Conservation (phyloP, 2,113 vertebrate genomes). For the Rynchops niger region DNA sequence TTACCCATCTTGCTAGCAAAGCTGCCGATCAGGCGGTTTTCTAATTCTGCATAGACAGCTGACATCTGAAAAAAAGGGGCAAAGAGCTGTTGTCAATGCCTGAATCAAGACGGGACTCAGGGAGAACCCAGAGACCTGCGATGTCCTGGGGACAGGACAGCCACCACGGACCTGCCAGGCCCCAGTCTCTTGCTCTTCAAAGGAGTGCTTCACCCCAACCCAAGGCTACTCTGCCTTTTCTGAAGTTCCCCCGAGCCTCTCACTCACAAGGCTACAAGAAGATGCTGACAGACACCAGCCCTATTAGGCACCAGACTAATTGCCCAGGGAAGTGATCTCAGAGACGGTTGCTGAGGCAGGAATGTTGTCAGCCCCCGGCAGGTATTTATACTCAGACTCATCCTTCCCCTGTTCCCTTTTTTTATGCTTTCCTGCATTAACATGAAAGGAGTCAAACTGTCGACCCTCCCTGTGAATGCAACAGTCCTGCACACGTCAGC, state of each 20-base stretch:
- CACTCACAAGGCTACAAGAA: background rate
- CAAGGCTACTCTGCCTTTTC: background rate
- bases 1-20: slow-evolving; percentile 82
- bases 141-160: background rate
- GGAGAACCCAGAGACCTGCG: background rate
- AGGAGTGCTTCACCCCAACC: background rate
- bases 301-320: background rate
- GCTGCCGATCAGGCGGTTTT: slow-evolving; percentile 81
- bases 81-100: background rate
- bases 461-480: rapidly evolving
- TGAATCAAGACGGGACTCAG: rapidly evolving
- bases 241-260: background rate
- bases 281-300: background rate
- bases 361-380: background rate
- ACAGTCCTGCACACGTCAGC: rapidly evolving
- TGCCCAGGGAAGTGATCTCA: background rate
- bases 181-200: background rate
- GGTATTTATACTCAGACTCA: background rate
- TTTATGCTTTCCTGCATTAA: background rate
- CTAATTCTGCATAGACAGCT: slow-evolving; percentile 91
- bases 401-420: background rate
- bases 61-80: slow-evolving; percentile 82
- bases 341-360: background rate
- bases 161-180: rapidly evolving
- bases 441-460: background rate